Percentiles rank a stretch among this genome's conserved stretches.
phyloP scores from a whole-genome alignment of 2,113 vertebrate genomes.

The Eulemur rufifrons region DNA sequence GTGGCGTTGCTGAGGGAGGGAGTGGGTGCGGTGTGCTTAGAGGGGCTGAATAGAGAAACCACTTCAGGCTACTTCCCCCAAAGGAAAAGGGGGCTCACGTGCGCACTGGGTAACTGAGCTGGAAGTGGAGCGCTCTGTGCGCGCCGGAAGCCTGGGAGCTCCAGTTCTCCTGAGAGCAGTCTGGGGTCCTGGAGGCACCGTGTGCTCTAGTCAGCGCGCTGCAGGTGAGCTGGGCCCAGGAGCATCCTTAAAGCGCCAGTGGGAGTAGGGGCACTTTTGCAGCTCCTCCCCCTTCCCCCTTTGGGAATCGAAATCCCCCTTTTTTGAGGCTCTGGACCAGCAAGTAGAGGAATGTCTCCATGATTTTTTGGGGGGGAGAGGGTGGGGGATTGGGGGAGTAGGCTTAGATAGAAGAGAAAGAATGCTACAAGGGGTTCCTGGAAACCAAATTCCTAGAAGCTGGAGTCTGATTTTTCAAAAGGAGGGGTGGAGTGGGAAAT shows the following conservation, averaged over 20 bases:
- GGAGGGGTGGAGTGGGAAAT: background rate
- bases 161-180: rapidly evolving
- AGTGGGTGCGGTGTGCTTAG: rapidly evolving
- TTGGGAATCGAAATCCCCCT: background rate
- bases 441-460: background rate
- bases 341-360: background rate
- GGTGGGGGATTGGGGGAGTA: too few relatives aligned
- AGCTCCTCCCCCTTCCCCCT: background rate
- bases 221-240: background rate
- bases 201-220: rapidly evolving
- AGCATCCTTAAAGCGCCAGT: background rate
- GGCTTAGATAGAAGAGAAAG: background rate
- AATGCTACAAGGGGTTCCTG: background rate
- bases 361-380: rapidly evolving
- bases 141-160: background rate
- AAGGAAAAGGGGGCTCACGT: background rate
- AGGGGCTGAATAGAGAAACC: background rate
- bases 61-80: background rate
- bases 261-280: background rate
- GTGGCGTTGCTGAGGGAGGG: background rate
- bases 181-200: background rate
- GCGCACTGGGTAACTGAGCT: background rate
- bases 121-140: rapidly evolving
- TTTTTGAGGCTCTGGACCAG: background rate
- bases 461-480: background rate